Conservation (phyloP, 2,888 invertebrate genomes). For the Phytoseiulus persimilis region DNA sequence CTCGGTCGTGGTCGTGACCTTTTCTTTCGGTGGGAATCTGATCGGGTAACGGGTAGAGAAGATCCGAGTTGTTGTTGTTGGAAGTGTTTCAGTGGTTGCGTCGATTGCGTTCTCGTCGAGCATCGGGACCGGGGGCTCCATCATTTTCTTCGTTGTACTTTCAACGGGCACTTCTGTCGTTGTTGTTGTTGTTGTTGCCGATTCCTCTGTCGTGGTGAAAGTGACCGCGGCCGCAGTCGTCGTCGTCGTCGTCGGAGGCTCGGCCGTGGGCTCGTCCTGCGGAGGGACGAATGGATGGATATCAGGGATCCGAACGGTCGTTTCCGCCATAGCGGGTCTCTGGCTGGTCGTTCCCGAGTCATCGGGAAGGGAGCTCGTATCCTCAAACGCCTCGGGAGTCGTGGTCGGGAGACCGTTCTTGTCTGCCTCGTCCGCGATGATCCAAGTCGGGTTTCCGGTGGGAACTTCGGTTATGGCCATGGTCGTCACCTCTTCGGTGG, state of each 20-base stretch:
- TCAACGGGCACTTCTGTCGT: background rate
- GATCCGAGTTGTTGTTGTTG: background rate
- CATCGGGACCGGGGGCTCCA: background rate
- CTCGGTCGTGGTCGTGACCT: conserved; percentile 7
- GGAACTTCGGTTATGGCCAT: conserved; percentile 35
- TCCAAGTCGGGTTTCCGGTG: conserved; percentile 28
- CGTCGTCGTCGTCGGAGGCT: conserved; percentile 15
- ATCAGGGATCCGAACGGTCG: conserved; percentile 26
- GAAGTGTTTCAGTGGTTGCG: background rate
- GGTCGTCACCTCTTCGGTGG: conserved; percentile 13
- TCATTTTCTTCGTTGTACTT: conserved; percentile 16
- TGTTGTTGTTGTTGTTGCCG: conserved; percentile 38
- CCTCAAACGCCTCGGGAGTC: background rate
- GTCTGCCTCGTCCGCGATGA: conserved; percentile 22
- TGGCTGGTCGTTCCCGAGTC: background rate
- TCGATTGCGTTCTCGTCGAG: conserved; percentile 14
- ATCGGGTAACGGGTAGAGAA: conserved; percentile 28
- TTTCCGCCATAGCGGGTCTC: background rate
- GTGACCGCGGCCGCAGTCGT: conserved; percentile 21
- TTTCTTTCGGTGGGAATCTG: conserved; percentile 28
- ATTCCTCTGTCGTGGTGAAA: conserved; percentile 29
- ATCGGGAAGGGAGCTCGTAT: background rate
- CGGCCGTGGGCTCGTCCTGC: background rate
- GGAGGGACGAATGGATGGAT: no score
- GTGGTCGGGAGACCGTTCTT: conserved; percentile 12